Base-by-base conservation (phyloP, 2,888 invertebrate species). In the Epirrhoe tristata region DNA sequence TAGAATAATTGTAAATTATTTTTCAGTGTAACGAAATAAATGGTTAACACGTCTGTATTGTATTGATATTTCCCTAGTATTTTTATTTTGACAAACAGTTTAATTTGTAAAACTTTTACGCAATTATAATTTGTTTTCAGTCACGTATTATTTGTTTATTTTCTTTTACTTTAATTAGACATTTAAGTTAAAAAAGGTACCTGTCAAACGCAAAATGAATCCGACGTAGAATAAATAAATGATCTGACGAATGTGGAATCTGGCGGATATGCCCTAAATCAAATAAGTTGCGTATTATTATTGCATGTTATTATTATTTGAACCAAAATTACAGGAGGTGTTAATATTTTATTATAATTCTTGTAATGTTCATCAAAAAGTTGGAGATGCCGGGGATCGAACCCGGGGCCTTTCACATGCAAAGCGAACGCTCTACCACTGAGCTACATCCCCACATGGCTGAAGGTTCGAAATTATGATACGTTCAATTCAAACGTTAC, bases 381-480 rank as follows among this genome's bases (percentile, higher is more conserved):
- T 71, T 96, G 96, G 96, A 96, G 96, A 96, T 97, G 96, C 97
- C 96, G 97, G 97, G 97, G 97, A 97, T 97, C 96, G 97, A 97
- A 97, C 97, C 97, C 97, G 96, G 97, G 97, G 96, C 97, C 97
- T 97, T 97, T 97, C 97, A 97, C 97, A 97, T 98, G 97, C 97
- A 97, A 98, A 98, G 98, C 97, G 97, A 97, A 97, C 97, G 97
- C 98, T 98, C 97, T 97, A 98, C 97, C 98, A 97, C 97, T 97
- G 97, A 98, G 97, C 97, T 98, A 97, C 97, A 97, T 97, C 97
- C 95, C 95, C 95, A 12, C 59, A 46, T 75, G n/a, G 0, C 3
- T 4, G 0, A 0, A 0, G 0, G n/a, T 1, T 55, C 36, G 61
- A 71, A 77, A 63, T 58, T 63, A 32, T 46, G 31, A 50, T 8